phyloP scores from a whole-genome alignment of 1,140 invertebrate genomes.

The Papilio glaucus region DNA sequence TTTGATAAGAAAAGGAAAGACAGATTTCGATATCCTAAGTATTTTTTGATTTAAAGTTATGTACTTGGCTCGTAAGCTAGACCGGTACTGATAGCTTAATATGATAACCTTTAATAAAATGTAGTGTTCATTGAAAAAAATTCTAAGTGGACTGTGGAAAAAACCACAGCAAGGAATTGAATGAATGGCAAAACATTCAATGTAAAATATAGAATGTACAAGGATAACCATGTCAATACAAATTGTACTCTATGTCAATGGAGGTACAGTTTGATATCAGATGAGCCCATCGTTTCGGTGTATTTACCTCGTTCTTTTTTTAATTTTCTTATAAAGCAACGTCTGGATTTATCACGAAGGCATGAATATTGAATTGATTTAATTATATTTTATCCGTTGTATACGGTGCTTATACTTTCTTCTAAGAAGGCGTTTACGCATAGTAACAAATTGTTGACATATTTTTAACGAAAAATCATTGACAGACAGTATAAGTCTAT shows the following conservation, averaged over 20 bases:
- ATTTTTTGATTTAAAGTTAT: too few relatives aligned
- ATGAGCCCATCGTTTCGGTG: too few relatives aligned
- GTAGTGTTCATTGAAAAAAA: conserved; percentile 28
- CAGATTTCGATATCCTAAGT: too few relatives aligned
- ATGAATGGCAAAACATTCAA: conserved; percentile 21
- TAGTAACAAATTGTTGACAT: too few relatives aligned
- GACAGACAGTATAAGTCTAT: too few relatives aligned
- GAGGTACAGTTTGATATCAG: neutral
- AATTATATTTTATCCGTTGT: too few relatives aligned
- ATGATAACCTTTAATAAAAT: neutral
- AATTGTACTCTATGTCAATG: neutral
- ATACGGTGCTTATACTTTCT: too few relatives aligned
- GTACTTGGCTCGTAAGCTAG: too few relatives aligned
- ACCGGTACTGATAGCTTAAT: neutral
- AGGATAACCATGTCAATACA: neutral
- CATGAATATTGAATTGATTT: neutral
- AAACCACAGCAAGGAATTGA: conserved; percentile 23
- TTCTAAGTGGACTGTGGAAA: conserved; percentile 14
- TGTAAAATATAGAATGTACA: neutral
- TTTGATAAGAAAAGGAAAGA: too few relatives aligned
- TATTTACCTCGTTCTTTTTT: conserved; percentile 7
- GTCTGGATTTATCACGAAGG: neutral
- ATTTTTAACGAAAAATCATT: too few relatives aligned
- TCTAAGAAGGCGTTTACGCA: too few relatives aligned
- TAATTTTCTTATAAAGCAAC: neutral